A percentile compares a stretch with the other conserved stretches of the same genome.
Conservation (phyloP, 2,113 vertebrate species). For the Microcebus jonahi region DNA sequence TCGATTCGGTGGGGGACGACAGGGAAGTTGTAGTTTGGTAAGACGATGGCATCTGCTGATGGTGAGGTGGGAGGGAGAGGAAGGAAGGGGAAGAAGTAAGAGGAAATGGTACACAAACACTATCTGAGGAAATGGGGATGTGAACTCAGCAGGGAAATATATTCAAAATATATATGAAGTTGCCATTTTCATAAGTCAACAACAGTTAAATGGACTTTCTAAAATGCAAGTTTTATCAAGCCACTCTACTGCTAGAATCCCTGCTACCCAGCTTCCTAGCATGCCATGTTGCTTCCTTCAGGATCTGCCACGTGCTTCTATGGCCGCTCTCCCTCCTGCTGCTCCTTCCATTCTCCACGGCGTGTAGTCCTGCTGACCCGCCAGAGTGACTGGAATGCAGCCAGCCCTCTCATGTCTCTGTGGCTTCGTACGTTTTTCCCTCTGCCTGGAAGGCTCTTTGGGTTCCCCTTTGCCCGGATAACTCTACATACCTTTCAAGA, state of each 20-base stretch:
- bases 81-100: background rate
- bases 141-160: background rate
- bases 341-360: background rate
- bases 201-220: background rate
- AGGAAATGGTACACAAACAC: background rate
- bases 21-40: background rate
- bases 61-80: background rate
- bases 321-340: background rate
- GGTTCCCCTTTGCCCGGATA: background rate
- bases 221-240: background rate
- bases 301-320: background rate
- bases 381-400: background rate
- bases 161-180: background rate
- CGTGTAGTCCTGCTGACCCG: background rate
- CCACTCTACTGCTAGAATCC: no score
- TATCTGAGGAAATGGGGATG: background rate
- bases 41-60: background rate
- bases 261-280: background rate
- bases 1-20: background rate
- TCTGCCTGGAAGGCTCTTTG: background rate
- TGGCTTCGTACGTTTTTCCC: background rate
- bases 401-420: background rate
- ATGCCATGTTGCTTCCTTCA: background rate
- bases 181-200: background rate
- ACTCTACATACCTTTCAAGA: background rate